Conservation (phyloP, 1,140 invertebrate species). For the Sipha flava region DNA sequence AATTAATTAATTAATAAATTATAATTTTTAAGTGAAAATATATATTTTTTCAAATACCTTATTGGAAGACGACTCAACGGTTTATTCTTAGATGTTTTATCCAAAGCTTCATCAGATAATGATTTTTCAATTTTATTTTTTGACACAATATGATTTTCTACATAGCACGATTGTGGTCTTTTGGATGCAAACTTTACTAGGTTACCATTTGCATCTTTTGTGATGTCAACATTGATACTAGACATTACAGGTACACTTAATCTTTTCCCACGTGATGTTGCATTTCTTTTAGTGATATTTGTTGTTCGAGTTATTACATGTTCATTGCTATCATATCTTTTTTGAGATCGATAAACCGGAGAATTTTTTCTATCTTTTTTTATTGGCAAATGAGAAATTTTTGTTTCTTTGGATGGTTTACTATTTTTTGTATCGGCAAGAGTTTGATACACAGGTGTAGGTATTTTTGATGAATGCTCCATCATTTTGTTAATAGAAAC, state of each 20-base stretch:
- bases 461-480: constrained; percentile 24
- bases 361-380: neutral
- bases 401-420: neutral
- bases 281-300: constrained; percentile 1
- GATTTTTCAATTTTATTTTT: constrained; percentile 17
- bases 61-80: constrained; percentile 22
- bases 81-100: neutral
- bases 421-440: neutral
- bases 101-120: neutral
- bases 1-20: neutral
- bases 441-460: neutral
- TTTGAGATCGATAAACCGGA: neutral
- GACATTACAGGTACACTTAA: constrained; percentile 1
- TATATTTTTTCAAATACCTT: neutral
- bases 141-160: neutral
- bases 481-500: constrained; percentile 29
- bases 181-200: neutral
- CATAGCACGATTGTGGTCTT: constrained; percentile 23
- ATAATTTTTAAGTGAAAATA: neutral
- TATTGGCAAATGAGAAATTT: neutral
- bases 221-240: neutral
- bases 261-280: neutral
- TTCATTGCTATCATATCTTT: neutral
- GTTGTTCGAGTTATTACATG: neutral
- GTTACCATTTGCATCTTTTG: constrained; percentile 19